A percentile compares a stretch with the other conserved stretches of the same genome.
These are phyloP conservation scores for Watsonalla binaria DNA, from an alignment of 2,888 invertebrate species.

Conservation along the genomic window DNA sequence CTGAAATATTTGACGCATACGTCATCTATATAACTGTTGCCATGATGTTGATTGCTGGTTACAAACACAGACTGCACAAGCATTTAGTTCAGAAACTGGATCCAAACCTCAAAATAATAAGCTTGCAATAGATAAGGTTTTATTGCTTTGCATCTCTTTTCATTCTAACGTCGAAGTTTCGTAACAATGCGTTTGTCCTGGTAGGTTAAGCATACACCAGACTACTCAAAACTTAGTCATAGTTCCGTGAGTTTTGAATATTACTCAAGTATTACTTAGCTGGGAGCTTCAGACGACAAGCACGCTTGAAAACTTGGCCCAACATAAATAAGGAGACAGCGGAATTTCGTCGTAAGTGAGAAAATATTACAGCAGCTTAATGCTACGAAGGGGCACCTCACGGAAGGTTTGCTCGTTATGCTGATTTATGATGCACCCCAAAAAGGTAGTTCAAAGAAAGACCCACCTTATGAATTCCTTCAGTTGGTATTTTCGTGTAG, in stretches of 20 bases:
- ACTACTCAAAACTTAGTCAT: conserved; percentile 11
- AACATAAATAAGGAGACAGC: conserved; percentile 69
- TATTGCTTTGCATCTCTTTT: too few relatives aligned
- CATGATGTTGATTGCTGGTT: background rate
- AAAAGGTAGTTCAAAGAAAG: conserved; percentile 57
- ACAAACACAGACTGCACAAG: background rate
- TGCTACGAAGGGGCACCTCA: conserved; percentile 66
- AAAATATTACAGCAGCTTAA: conserved; percentile 76
- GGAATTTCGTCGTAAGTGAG: conserved; percentile 75
- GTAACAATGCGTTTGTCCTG: too few relatives aligned
- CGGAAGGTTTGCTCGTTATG: conserved; percentile 71
- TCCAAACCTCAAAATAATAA: too few relatives aligned
- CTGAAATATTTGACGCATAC: background rate
- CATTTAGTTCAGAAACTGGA: background rate
- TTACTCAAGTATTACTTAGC: conserved; percentile 32
- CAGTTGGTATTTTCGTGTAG: conserved; percentile 44
- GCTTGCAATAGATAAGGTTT: too few relatives aligned
- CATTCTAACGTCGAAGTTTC: too few relatives aligned
- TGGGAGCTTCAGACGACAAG: conserved; percentile 56
- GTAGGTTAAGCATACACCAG: background rate
- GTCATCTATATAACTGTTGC: background rate
- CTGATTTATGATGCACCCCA: conserved; percentile 70
- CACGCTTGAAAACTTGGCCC: conserved; percentile 46
- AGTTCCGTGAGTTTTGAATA: conserved; percentile 22
- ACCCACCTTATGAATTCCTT: conserved; percentile 56